These are phyloP conservation scores for Microplitis demolitor DNA, from an alignment of 1,140 invertebrate genomes.

Conservation along the genomic window DNA sequence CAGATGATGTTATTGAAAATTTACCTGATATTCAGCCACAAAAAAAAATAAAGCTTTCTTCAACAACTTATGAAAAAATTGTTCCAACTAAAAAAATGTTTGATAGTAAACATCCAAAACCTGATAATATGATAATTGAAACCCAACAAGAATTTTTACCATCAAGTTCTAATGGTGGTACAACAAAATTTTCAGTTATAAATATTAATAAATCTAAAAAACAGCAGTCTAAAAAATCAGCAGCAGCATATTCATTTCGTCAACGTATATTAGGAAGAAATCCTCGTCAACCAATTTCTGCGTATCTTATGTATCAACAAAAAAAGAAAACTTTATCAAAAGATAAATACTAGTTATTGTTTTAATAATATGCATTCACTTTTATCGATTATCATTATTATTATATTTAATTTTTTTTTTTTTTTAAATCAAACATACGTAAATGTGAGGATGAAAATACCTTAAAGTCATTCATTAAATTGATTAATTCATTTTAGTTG, in stretches of 20 bases:
- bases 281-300: slow-evolving; percentile 31
- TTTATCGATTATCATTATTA: not conserved
- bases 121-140: slow-evolving; percentile 10
- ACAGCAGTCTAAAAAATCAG: slow-evolving; percentile 7
- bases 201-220: slow-evolving; percentile 35
- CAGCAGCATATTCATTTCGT: slow-evolving; percentile 23
- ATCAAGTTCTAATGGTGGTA: slow-evolving; percentile 33
- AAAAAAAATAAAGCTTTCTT: slow-evolving; percentile 28
- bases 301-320: slow-evolving; percentile 36
- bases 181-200: slow-evolving; percentile 38
- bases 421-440: not conserved
- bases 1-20: slow-evolving; percentile 36
- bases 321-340: slow-evolving; percentile 35
- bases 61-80: not conserved
- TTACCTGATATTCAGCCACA: slow-evolving; percentile 35
- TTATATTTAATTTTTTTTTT: not conserved
- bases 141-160: slow-evolving; percentile 24
- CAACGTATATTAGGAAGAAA: slow-evolving; percentile 42
- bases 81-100: slow-evolving; percentile 29
- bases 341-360: slow-evolving; percentile 12
- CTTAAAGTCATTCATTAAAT: too few relatives aligned
- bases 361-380: not conserved
- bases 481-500: too few relatives aligned
- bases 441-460: too few relatives aligned
- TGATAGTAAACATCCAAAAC: not conserved